A percentile compares a stretch with the other conserved stretches of the same genome.
Evolutionary conservation across 2,113 vertebrate species (phyloP).

Genomic region (Calidris pugnax): DNA sequence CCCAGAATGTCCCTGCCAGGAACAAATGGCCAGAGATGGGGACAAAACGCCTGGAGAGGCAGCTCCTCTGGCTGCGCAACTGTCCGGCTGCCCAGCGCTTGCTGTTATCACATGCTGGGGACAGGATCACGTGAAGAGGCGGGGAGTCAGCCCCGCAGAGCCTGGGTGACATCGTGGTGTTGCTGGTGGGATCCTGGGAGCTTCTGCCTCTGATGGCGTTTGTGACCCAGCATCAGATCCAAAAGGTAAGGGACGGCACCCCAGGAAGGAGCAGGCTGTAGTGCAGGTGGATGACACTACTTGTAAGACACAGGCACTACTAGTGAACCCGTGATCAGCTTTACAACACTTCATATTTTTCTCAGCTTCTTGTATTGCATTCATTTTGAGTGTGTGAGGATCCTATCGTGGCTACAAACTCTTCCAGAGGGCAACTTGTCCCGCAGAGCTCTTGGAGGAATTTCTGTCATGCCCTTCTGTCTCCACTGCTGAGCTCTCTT

Average conservation of each 20-base stretch:
- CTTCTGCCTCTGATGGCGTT: constrained; percentile 67
- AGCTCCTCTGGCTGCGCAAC: not conserved
- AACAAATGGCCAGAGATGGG: not conserved
- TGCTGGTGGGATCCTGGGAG: not conserved
- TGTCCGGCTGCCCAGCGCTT: not conserved
- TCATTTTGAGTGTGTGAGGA: not conserved
- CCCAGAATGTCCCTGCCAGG: not conserved
- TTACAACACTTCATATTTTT: not conserved
- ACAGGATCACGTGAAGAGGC: not conserved
- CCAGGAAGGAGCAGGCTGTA: rapidly evolving
- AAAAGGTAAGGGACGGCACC: constrained; percentile 73
- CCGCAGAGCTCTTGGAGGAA: not conserved
- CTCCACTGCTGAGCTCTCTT: not conserved
- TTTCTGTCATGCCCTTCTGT: not conserved
- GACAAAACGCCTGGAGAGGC: not conserved
- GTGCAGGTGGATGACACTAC: rapidly evolving
- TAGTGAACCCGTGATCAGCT: not conserved
- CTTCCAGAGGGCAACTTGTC: not conserved
- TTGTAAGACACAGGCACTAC: rapidly evolving
- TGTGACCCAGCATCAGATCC: constrained; percentile 73
- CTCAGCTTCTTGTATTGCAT: rapidly evolving
- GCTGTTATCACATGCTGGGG: not conserved
- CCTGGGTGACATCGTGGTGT: not conserved
- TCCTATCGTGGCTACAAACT: not conserved
- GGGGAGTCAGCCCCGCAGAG: not conserved